These are phyloP conservation scores for Erpornis zantholeuca DNA, from an alignment of 2,113 vertebrate genomes.

Conservation along the genomic window DNA sequence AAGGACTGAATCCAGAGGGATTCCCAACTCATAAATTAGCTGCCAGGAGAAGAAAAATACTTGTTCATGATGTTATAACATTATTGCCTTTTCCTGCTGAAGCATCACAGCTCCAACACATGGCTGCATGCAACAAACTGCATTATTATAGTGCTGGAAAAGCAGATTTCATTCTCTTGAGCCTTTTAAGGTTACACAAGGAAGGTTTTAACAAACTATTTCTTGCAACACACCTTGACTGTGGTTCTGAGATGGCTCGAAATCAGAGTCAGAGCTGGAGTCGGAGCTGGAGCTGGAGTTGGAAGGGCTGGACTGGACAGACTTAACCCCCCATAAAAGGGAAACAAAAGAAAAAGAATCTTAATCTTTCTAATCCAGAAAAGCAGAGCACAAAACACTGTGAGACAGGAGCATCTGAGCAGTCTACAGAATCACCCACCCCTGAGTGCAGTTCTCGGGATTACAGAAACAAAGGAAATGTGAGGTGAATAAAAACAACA, in stretches of 20 bases:
- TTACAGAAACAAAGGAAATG: neutral
- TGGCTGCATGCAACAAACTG: neutral
- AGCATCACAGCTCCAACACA: neutral
- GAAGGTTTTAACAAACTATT: neutral
- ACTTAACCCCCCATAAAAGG: conserved; percentile 76
- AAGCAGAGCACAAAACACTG: neutral
- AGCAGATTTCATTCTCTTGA: neutral
- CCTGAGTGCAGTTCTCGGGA: neutral
- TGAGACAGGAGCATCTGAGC: neutral
- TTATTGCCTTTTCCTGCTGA: neutral
- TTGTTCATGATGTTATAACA: neutral
- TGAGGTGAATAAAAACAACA: neutral
- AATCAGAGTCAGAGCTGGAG: conserved; percentile 96
- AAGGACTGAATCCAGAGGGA: neutral
- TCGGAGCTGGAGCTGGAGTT: conserved; percentile 95
- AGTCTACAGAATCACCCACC: neutral
- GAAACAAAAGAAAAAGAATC: neutral
- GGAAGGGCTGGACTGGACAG: conserved; percentile 89
- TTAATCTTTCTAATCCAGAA: conserved; percentile 44
- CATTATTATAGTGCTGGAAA: neutral
- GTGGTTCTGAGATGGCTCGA: conserved; percentile 94
- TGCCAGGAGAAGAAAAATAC: neutral
- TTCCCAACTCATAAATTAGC: neutral
- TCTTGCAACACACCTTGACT: conserved; percentile 85
- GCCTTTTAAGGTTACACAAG: neutral